A percentile compares a stretch with the other conserved stretches of the same genome.
Conservation (phyloP, 1,140 invertebrate genomes). For the Scaptomyza montana region DNA sequence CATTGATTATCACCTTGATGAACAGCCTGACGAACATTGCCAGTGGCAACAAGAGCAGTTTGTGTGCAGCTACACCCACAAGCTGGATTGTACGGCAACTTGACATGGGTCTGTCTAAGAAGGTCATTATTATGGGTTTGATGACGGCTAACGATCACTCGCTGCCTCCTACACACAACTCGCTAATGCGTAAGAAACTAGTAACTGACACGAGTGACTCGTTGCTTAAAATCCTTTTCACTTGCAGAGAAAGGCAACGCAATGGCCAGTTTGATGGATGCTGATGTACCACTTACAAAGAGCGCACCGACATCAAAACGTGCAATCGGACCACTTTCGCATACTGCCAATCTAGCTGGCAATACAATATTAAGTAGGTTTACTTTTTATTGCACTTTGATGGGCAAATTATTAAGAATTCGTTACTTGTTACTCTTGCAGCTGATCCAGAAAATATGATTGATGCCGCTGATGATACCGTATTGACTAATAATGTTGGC, state of each 20-base stretch:
- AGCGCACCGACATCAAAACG: conserved; percentile 39
- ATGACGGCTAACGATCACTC: conserved; percentile 59
- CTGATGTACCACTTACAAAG: conserved; percentile 27
- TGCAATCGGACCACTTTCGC: not conserved
- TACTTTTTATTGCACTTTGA: not conserved
- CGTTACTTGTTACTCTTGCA: not conserved
- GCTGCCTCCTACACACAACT: conserved; percentile 5
- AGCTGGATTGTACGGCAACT: conserved; percentile 66
- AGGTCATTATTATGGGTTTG: conserved; percentile 53
- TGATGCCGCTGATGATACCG: not conserved
- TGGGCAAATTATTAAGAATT: not conserved
- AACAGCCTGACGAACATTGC: conserved; percentile 55
- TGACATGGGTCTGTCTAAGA: conserved; percentile 60
- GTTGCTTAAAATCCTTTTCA: not conserved
- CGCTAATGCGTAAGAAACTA: conserved; percentile 21
- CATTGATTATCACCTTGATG: conserved; percentile 51
- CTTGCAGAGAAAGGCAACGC: conserved; percentile 34
- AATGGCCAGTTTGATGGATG: conserved; percentile 18
- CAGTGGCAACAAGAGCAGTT: conserved; percentile 46
- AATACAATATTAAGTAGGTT: not conserved
- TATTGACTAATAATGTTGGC: not conserved
- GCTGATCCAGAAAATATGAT: conserved; percentile 4
- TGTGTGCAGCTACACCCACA: conserved; percentile 54
- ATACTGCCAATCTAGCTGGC: conserved; percentile 5
- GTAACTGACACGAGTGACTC: not conserved